Conservation (phyloP, 2,888 invertebrate species). For the Minunthozetes semirufus region DNA sequence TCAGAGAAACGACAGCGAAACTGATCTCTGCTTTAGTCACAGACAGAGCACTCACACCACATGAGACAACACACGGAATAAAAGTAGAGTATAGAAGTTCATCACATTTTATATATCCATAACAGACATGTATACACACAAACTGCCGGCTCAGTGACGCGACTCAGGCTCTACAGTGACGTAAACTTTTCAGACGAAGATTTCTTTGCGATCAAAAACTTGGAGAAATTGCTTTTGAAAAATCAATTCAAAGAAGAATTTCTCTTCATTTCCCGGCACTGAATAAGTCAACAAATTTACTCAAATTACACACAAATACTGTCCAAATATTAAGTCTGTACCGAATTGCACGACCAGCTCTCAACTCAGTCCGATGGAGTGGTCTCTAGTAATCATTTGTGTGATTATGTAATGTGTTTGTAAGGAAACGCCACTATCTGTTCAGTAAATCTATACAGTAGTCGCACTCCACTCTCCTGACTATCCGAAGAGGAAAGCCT, state of each 20-base stretch:
- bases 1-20: background rate
- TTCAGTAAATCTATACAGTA: background rate
- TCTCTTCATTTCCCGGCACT: background rate
- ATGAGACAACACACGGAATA: background rate
- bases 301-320: too few species aligned
- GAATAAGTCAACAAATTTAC: too few species aligned
- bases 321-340: too few species aligned
- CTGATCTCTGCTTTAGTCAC: background rate
- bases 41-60: background rate
- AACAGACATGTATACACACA: background rate
- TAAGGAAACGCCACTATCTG: conserved; percentile 18
- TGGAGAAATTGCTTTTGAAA: background rate
- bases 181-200: background rate
- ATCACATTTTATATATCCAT: conserved; percentile 2
- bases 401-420: conserved; percentile 10
- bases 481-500: background rate
- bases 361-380: too few species aligned
- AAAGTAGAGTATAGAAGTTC: background rate
- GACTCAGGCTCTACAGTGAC: background rate
- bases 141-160: background rate
- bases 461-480: background rate
- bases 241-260: background rate
- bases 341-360: too few species aligned
- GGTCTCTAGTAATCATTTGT: background rate
- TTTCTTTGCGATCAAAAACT: background rate